Evolutionary conservation across 1,140 invertebrate species (phyloP).

Genomic region (Drosophila oshimai): DNA sequence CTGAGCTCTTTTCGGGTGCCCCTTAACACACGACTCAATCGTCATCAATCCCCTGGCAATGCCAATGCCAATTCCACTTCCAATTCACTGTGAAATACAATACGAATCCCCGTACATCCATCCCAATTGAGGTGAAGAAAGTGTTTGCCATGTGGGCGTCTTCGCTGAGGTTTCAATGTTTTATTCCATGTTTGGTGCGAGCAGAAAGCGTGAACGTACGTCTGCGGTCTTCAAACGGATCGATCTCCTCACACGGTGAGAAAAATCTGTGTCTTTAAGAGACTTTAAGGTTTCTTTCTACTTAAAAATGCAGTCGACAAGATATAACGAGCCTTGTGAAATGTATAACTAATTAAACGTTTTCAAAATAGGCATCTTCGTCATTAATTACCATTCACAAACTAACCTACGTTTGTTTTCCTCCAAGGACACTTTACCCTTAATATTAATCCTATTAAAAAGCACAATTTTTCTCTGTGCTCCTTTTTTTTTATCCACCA

Average conservation of each 20-base stretch:
- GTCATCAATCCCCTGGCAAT: slow-evolving; percentile 20
- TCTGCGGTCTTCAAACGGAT: slow-evolving; percentile 1
- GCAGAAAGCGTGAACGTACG: slow-evolving; percentile 57
- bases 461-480: background rate
- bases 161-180: background rate
- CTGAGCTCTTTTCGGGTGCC: background rate
- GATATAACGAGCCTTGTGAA: too few species aligned
- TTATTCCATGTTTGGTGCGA: background rate
- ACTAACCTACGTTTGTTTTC: too few species aligned
- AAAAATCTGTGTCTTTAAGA: too few species aligned
- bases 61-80: slow-evolving; percentile 9
- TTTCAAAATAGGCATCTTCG: too few species aligned
- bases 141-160: slow-evolving; percentile 46
- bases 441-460: background rate
- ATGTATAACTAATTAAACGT: too few species aligned
- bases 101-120: slow-evolving; percentile 13
- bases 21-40: slow-evolving; percentile 16
- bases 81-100: slow-evolving; percentile 16
- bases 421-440: too few species aligned
- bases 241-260: background rate
- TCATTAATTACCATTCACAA: too few species aligned
- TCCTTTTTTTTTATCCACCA: background rate
- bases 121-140: slow-evolving; percentile 38
- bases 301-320: too few species aligned
- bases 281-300: too few species aligned